Evolutionary conservation across 2,113 vertebrate species (phyloP).

Genomic region (Epinephelus fuscoguttatus): DNA sequence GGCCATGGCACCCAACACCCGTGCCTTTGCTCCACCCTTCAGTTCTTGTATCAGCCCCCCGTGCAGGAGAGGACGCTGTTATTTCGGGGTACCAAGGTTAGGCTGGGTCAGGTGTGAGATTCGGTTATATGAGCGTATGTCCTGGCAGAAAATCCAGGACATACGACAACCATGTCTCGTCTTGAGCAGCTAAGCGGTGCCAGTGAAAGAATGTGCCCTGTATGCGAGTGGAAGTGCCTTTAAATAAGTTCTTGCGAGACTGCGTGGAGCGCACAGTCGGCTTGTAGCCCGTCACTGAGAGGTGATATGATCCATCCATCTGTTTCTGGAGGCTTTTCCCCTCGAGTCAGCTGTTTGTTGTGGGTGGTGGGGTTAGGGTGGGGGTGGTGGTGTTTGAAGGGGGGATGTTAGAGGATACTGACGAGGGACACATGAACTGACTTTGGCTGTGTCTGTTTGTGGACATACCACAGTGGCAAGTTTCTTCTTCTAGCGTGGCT

Average conservation of each 20-base stretch:
- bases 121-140: slow-evolving; percentile 21
- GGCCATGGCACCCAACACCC: slow-evolving; percentile 16
- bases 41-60: slow-evolving; percentile 4
- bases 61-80: slow-evolving; percentile 45
- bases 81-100: slow-evolving; percentile 72
- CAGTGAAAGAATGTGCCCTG: neutral
- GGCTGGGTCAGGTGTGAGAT: slow-evolving; percentile 9
- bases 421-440: slow-evolving; percentile 21
- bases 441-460: slow-evolving; percentile 20
- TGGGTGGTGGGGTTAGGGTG: neutral
- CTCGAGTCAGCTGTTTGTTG: slow-evolving; percentile 51
- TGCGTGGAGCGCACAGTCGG: neutral
- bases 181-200: neutral
- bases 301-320: slow-evolving; percentile 15
- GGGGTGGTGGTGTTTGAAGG: neutral
- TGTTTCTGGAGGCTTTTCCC: slow-evolving; percentile 27
- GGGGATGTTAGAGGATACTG: neutral
- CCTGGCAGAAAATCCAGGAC: slow-evolving; percentile 23
- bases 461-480: neutral
- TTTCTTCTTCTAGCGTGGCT: slow-evolving; percentile 29
- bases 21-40: slow-evolving; percentile 12
- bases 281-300: neutral
- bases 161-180: neutral
- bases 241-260: slow-evolving; percentile 13
- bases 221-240: slow-evolving; percentile 37